phyloP scores from a whole-genome alignment of 2,797 vertebrate species.

The Potorous gilbertii region DNA sequence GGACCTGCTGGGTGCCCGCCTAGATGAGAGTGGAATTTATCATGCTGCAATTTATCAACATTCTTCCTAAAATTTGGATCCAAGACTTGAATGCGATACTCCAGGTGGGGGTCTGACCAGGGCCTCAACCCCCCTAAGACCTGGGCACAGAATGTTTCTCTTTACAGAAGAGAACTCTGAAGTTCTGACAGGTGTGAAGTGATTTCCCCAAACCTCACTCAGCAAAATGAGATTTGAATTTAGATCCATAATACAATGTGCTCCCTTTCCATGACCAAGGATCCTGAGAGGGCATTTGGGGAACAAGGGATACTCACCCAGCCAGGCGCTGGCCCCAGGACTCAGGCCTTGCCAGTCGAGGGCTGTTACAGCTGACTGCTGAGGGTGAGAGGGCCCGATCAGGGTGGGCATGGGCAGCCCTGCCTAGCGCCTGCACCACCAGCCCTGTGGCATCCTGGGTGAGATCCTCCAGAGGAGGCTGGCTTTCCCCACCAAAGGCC shows the following conservation, averaged over 20 bases:
- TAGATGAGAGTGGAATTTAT: background rate
- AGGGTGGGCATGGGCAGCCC: constrained; percentile 77
- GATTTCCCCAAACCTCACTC: background rate
- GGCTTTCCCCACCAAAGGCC: constrained; percentile 89
- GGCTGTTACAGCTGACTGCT: constrained; percentile 85
- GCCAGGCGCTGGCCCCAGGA: constrained; percentile 88
- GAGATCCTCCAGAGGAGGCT: constrained; percentile 89
- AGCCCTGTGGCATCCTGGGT: constrained; percentile 89
- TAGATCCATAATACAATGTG: background rate
- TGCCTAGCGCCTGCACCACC: constrained; percentile 84
- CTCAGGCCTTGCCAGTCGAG: constrained; percentile 69
- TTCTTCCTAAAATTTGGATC: background rate
- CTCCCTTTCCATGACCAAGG: accelerated
- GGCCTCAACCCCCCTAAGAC: background rate
- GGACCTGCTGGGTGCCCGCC: background rate
- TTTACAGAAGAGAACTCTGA: background rate
- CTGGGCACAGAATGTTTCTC: background rate
- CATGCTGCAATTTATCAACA: background rate
- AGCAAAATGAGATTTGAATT: background rate
- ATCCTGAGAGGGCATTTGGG: background rate
- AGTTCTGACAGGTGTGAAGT: background rate
- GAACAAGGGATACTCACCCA: constrained; percentile 82
- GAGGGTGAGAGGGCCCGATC: constrained; percentile 86
- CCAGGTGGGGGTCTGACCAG: background rate
- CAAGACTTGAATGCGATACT: background rate